These are phyloP conservation scores for Equus quagga DNA, from an alignment of 2,113 vertebrate genomes.

Conservation along the genomic window DNA sequence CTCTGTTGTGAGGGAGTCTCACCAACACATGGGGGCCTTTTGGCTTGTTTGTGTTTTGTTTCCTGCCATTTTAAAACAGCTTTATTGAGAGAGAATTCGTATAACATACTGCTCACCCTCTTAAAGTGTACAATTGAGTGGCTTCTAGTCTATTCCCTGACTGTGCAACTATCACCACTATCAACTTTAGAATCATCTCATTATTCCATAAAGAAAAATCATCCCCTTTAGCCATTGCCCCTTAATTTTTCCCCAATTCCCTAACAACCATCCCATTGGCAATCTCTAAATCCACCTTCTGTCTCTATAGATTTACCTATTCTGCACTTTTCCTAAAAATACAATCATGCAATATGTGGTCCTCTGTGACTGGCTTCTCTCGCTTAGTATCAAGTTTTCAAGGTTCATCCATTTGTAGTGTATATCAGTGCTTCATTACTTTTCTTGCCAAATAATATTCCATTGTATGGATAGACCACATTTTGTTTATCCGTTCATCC, in stretches of 20 bases:
- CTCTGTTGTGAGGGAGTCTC: neutral
- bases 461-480: too few species aligned
- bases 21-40: neutral
- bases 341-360: neutral
- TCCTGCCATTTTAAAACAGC: neutral
- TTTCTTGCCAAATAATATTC: neutral
- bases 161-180: neutral
- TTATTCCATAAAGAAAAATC: neutral
- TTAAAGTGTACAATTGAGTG: rapidly evolving
- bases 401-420: neutral
- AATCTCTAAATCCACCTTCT: neutral
- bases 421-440: neutral
- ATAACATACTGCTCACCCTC: too few species aligned
- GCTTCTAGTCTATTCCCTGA: rapidly evolving
- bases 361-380: too few species aligned
- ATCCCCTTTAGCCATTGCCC: neutral
- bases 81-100: neutral
- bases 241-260: too few species aligned
- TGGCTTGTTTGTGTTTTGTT: neutral
- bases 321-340: neutral
- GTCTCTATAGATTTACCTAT: neutral
- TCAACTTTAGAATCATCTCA: neutral
- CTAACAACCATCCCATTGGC: too few species aligned
- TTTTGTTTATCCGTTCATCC: neutral
- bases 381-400: neutral